These are phyloP conservation scores for Drosophila mimica DNA, from an alignment of 2,888 invertebrate species.

Conservation along the genomic window DNA sequence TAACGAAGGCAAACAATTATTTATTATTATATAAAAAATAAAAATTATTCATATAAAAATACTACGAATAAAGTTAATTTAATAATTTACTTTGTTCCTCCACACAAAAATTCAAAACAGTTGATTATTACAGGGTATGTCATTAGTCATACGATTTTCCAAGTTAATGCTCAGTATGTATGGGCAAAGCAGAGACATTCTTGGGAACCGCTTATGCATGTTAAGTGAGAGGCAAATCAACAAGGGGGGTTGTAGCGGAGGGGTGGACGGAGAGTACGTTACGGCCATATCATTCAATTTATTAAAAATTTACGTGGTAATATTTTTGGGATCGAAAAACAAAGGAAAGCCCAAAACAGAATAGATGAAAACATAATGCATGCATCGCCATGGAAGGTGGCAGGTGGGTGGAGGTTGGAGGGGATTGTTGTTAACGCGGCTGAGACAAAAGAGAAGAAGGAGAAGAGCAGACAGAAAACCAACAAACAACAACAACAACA, in stretches of 20 bases:
- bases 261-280: conserved; percentile 9
- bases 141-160: background rate
- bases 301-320: conserved; percentile 82
- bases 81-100: background rate
- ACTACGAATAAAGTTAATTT: background rate
- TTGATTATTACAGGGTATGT: background rate
- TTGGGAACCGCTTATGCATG: conserved; percentile 79
- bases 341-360: conserved; percentile 44
- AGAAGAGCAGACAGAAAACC: conserved; percentile 5
- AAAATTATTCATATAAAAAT: background rate
- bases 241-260: conserved; percentile 20
- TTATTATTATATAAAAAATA: background rate
- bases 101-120: background rate
- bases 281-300: conserved; percentile 64
- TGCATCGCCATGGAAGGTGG: conserved; percentile 18
- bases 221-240: conserved; percentile 78
- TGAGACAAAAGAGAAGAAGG: conserved; percentile 4
- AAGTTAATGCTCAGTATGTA: conserved; percentile 10
- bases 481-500: conserved; percentile 15
- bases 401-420: conserved; percentile 11
- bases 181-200: conserved; percentile 60
- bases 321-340: conserved; percentile 66
- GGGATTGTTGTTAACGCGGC: background rate
- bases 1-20: background rate
- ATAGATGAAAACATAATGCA: conserved; percentile 53